phyloP scores from a whole-genome alignment of 2,888 invertebrate genomes.

The Congeria kusceri region DNA sequence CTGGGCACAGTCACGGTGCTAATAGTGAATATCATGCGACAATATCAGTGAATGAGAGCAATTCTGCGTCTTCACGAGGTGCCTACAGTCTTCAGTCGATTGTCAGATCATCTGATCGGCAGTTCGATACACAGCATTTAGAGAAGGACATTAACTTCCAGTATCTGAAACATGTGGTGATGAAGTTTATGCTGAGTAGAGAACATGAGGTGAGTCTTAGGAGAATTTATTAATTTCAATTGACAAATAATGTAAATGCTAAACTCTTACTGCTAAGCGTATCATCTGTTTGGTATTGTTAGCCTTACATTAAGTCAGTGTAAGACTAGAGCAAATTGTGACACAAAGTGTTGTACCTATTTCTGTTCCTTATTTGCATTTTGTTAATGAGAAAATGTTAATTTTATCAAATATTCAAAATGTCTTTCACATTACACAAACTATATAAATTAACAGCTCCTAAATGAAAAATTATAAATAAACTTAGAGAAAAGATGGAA shows the following conservation, averaged over 20 bases:
- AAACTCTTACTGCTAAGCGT: not conserved
- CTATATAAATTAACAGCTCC: too few species aligned
- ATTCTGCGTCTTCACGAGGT: constrained; percentile 7
- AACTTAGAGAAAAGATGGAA: too few species aligned
- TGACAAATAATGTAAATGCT: not conserved
- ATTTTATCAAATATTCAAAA: too few species aligned
- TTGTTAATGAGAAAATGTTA: too few species aligned
- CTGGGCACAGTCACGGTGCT: constrained; percentile 20
- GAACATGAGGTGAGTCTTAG: constrained; percentile 88
- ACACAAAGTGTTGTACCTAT: too few species aligned
- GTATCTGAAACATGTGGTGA: constrained; percentile 96
- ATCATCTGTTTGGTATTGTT: constrained; percentile 10
- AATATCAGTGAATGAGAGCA: constrained; percentile 46
- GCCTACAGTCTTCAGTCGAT: constrained; percentile 29
- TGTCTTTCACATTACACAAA: too few species aligned
- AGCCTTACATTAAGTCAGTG: too few species aligned
- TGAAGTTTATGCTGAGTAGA: constrained; percentile 95
- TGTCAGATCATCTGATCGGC: constrained; percentile 9
- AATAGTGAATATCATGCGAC: constrained; percentile 44
- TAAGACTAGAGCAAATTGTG: too few species aligned
- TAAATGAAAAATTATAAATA: too few species aligned
- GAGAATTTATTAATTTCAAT: too few species aligned
- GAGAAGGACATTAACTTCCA: constrained; percentile 91
- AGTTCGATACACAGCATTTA: constrained; percentile 60
- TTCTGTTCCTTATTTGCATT: too few species aligned